Conservation (phyloP, 2,113 vertebrate genomes). For the Crotophaga sulcirostris region DNA sequence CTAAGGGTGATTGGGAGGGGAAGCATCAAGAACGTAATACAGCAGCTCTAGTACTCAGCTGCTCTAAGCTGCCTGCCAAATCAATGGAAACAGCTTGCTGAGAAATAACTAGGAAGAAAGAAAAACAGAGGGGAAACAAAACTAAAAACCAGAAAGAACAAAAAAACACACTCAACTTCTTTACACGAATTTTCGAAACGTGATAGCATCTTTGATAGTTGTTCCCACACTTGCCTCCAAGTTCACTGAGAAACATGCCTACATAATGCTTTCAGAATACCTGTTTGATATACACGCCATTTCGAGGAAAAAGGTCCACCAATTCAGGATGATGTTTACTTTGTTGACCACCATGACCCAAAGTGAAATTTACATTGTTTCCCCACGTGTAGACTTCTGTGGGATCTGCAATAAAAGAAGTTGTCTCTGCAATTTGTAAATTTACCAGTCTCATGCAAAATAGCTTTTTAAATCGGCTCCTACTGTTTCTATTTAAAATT, state of each 20-base stretch:
- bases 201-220: fast-evolving
- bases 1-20: fast-evolving
- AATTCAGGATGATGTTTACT: slow-evolving; percentile 92
- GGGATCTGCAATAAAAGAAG: slow-evolving; percentile 82
- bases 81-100: background rate
- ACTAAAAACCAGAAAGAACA: background rate
- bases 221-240: background rate
- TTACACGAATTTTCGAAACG: background rate
- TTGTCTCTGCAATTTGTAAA: background rate
- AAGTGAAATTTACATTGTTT: slow-evolving; percentile 94
- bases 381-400: slow-evolving; percentile 97
- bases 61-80: background rate
- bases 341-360: slow-evolving; percentile 95
- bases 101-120: background rate
- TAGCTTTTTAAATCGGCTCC: background rate
- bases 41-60: background rate
- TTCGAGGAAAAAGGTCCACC: slow-evolving; percentile 91
- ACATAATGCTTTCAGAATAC: slow-evolving; percentile 66
- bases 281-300: slow-evolving; percentile 92
- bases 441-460: background rate
- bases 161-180: background rate
- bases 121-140: background rate
- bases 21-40: background rate
- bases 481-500: background rate
- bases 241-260: background rate